Percentiles rank a stretch among this genome's conserved stretches.
Conservation (phyloP, 2,797 vertebrate genomes). For the Acanthornis magna region DNA sequence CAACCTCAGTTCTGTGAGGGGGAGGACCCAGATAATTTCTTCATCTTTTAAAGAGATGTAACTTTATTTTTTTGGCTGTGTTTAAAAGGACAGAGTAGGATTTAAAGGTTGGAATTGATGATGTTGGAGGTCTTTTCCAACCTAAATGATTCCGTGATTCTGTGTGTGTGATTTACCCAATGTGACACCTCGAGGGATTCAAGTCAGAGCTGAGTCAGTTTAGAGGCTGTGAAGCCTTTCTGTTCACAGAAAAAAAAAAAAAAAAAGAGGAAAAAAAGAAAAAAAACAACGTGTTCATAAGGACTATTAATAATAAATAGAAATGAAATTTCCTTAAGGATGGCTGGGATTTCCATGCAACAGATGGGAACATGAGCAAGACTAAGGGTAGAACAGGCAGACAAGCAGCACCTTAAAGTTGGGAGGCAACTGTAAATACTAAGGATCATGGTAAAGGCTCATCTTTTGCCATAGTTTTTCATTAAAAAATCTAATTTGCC, state of each 20-base stretch:
- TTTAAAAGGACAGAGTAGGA: neutral
- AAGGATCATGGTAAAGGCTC: neutral
- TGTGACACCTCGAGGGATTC: neutral
- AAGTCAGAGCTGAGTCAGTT: neutral
- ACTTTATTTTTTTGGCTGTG: neutral
- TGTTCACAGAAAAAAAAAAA: neutral
- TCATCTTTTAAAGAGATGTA: neutral
- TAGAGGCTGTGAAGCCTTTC: neutral
- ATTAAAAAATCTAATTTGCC: neutral
- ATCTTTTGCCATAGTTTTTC: neutral
- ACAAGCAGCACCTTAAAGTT: neutral
- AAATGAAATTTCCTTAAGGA: neutral
- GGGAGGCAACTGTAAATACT: neutral
- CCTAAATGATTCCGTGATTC: neutral
- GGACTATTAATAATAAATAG: neutral
- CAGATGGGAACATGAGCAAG: neutral
- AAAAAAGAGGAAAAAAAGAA: neutral
- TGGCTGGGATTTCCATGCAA: neutral
- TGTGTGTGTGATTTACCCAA: rapidly evolving
- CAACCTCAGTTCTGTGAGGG: neutral
- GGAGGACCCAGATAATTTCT: neutral
- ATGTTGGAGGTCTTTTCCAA: neutral
- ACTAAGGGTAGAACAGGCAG: neutral
- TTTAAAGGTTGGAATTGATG: neutral
- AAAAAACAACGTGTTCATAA: neutral